These are phyloP conservation scores for Triplophysa rosa DNA, from an alignment of 2,113 vertebrate genomes.

Conservation along the genomic window DNA sequence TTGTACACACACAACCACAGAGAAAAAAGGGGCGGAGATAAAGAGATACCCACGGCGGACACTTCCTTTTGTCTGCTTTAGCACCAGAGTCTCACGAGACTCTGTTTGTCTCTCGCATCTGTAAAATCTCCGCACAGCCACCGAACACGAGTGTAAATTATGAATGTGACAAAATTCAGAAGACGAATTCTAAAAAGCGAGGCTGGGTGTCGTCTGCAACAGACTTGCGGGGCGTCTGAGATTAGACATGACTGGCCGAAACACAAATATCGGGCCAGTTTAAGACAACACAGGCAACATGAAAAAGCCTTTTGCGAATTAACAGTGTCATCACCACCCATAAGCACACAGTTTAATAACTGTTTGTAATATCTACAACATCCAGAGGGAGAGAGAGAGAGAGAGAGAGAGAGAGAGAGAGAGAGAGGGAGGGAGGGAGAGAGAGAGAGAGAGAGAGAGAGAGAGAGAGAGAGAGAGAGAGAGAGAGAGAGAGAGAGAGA, in stretches of 20 bases:
- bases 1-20: background rate
- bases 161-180: constrained; percentile 47
- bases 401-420: background rate
- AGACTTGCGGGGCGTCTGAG: background rate
- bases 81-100: constrained; percentile 30
- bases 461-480: background rate
- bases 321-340: background rate
- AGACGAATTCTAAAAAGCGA: background rate
- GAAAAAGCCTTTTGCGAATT: constrained; percentile 9
- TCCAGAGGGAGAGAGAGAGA: background rate
- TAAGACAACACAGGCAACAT: background rate
- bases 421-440: background rate
- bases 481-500: background rate
- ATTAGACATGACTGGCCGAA: background rate
- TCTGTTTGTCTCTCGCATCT: constrained; percentile 35
- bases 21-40: constrained; percentile 11
- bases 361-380: constrained; percentile 18
- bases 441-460: background rate
- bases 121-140: constrained; percentile 21
- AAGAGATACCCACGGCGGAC: constrained; percentile 1
- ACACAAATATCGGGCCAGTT: background rate
- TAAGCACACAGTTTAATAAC: constrained; percentile 25
- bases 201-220: background rate
- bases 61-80: constrained; percentile 12
- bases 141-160: constrained; percentile 39